phyloP scores from a whole-genome alignment of 1,140 invertebrate species.

The Augochlora pura region DNA sequence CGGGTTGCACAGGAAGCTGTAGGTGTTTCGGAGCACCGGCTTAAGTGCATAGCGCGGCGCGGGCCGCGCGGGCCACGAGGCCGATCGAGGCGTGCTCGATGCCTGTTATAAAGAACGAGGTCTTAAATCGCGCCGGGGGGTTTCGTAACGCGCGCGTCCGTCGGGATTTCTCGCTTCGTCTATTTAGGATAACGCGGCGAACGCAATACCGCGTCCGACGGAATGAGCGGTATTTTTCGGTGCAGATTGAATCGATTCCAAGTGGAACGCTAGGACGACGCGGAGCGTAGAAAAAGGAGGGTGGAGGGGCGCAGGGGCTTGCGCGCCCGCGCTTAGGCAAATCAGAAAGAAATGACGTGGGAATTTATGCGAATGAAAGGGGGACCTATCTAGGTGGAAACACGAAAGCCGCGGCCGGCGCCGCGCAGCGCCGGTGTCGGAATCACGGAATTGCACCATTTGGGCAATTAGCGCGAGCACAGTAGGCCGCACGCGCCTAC shows the following conservation, averaged over 20 bases:
- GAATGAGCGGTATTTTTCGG: conserved; percentile 4
- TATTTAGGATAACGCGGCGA: not conserved
- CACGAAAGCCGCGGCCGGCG: conserved; percentile 34
- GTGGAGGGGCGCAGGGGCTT: too few species aligned
- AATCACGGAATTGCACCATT: conserved; percentile 73
- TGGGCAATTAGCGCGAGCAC: conserved; percentile 72
- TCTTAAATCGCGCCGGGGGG: conserved; percentile 7
- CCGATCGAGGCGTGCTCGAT: conserved; percentile 1
- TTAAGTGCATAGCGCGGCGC: conserved; percentile 1
- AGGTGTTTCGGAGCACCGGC: conserved; percentile 25
- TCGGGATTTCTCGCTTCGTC: not conserved
- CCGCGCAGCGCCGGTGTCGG: conserved; percentile 47
- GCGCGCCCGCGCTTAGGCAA: not conserved
- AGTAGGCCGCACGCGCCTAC: conserved; percentile 71
- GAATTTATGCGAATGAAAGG: conserved; percentile 3
- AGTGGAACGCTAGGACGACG: not conserved
- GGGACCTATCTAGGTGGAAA: conserved; percentile 9
- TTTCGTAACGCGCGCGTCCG: conserved; percentile 7
- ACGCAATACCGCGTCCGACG: not conserved
- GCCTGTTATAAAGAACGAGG: conserved; percentile 31
- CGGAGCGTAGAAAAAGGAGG: too few species aligned
- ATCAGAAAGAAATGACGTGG: not conserved
- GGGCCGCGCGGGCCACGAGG: not conserved
- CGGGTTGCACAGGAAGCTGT: conserved; percentile 24
- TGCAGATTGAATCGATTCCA: not conserved